Evolutionary conservation across 2,797 vertebrate species (phyloP).

Genomic region (Artibeus jamaicensis): DNA sequence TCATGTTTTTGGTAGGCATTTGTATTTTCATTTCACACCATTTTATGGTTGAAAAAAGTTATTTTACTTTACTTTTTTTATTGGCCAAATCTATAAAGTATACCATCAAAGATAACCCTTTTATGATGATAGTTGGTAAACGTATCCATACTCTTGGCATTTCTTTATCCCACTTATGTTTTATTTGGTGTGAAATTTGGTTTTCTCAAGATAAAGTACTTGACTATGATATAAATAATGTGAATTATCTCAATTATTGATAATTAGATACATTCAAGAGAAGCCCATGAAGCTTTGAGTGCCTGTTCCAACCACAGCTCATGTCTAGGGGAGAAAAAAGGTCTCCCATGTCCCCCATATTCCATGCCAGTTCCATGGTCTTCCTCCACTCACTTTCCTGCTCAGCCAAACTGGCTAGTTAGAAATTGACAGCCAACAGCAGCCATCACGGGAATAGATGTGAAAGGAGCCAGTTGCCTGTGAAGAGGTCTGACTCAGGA

Average conservation of each 20-base stretch:
- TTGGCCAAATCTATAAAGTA: background rate
- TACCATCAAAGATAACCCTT: background rate
- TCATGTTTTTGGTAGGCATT: background rate
- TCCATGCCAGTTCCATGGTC: background rate
- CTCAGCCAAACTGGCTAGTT: background rate
- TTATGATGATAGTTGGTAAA: background rate
- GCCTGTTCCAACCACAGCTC: too few species aligned
- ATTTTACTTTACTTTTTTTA: background rate
- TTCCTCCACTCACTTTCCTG: background rate
- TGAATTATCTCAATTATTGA: background rate
- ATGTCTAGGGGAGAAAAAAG: background rate
- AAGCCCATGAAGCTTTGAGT: background rate
- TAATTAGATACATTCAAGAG: background rate
- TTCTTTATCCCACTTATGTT: background rate
- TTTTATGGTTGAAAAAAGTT: background rate
- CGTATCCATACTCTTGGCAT: background rate
- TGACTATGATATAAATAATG: background rate
- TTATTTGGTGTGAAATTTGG: background rate
- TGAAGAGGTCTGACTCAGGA: background rate
- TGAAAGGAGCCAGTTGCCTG: background rate
- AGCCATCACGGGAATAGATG: background rate
- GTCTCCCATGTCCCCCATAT: too few species aligned
- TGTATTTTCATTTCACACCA: background rate
- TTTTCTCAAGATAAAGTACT: background rate
- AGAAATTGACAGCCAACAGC: background rate